A percentile compares a stretch with the other conserved stretches of the same genome.
Evolutionary conservation across 2,888 invertebrate species (phyloP).

Genomic region (Hoplodrina blanda): DNA sequence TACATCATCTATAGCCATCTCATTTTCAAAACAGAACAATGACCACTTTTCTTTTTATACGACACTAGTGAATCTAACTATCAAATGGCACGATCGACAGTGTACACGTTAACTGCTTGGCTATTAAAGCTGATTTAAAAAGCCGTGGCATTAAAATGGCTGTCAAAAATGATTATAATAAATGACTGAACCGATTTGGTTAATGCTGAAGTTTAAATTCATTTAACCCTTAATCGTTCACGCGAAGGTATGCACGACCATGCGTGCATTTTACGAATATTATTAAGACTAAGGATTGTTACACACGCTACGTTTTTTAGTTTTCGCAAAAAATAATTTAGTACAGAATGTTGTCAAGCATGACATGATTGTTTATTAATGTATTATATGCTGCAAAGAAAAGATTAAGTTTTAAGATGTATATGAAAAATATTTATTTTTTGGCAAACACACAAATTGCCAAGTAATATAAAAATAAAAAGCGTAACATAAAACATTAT

Average conservation of each 20-base stretch:
- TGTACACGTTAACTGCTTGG: background rate
- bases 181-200: constrained; percentile 31
- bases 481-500: background rate
- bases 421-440: too few relatives aligned
- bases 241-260: constrained; percentile 44
- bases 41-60: too few relatives aligned
- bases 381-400: too few relatives aligned
- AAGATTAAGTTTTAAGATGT: background rate
- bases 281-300: constrained; percentile 41
- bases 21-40: too few relatives aligned
- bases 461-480: background rate
- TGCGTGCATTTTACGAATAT: constrained; percentile 52
- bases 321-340: constrained; percentile 6
- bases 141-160: background rate
- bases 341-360: constrained; percentile 7
- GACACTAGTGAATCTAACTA: too few relatives aligned
- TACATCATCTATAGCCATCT: too few relatives aligned
- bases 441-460: too few relatives aligned
- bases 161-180: constrained; percentile 1
- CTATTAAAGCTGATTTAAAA: background rate
- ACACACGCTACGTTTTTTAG: constrained; percentile 43
- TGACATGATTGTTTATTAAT: constrained; percentile 3
- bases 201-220: constrained; percentile 55
- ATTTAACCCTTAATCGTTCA: constrained; percentile 50
- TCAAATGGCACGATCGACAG: too few relatives aligned